A percentile compares a stretch with the other conserved stretches of the same genome.
Evolutionary conservation across 2,113 vertebrate genomes (phyloP).

Genomic region (Embiotoca jacksoni): DNA sequence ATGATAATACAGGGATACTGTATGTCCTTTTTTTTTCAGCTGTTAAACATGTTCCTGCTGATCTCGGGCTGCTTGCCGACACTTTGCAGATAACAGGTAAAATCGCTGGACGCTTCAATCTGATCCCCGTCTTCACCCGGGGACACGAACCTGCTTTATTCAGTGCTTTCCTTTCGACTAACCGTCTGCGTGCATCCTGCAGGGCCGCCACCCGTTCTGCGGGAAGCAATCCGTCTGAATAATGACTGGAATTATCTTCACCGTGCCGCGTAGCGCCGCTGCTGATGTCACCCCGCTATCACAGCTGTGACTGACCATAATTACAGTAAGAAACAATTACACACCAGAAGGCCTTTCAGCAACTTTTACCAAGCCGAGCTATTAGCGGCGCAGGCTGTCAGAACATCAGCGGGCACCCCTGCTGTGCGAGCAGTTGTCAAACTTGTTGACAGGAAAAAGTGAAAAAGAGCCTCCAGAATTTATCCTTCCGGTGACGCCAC

Average conservation of each 20-base stretch:
- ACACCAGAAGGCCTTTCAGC: constrained; percentile 5
- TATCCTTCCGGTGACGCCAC: too few species aligned
- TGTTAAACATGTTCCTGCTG: not conserved
- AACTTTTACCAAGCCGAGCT: not conserved
- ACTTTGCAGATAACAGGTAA: not conserved
- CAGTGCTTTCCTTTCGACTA: not conserved
- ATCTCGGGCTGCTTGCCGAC: not conserved
- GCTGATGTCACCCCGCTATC: constrained; percentile 17
- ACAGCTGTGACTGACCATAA: constrained; percentile 34
- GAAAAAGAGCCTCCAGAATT: not conserved
- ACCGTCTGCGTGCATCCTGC: not conserved
- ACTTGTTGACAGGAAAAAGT: not conserved
- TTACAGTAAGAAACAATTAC: constrained; percentile 39
- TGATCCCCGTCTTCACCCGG: not conserved
- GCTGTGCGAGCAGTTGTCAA: constrained; percentile 20
- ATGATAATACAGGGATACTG: too few species aligned
- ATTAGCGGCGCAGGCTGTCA: constrained; percentile 24
- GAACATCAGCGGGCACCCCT: constrained; percentile 13
- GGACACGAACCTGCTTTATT: constrained; percentile 1
- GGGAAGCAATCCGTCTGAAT: constrained; percentile 28
- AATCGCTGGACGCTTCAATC: not conserved
- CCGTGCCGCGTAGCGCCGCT: not conserved
- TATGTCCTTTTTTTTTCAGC: too few species aligned
- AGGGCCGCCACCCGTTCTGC: not conserved
- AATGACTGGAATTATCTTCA: constrained; percentile 45